Base-by-base conservation (phyloP, 2,888 invertebrate species). In the Corbicula japonica region DNA sequence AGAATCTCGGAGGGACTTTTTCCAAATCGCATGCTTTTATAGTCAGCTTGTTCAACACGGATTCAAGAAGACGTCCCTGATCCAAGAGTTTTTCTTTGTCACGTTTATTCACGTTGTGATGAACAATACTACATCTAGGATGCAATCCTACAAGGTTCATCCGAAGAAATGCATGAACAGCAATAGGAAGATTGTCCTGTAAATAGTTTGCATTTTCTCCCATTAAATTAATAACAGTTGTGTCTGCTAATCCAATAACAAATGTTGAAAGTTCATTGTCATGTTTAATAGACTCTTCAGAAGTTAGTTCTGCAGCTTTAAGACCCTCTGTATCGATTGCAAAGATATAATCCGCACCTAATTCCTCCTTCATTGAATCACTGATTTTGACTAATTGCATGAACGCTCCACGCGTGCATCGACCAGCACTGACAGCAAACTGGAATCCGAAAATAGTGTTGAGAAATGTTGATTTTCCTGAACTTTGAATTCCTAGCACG, bases 401-500 rank as follows among this genome's bases (percentile, higher is more conserved):
- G 52, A 52, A 81, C 32, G 70, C 54, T 3, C 80, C 80, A 15
- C 73, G 35, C 8, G 80, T 81, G 34, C 76, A 76, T 44, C 76
- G 46, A 2, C 80, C 80, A 23, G 76, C 71, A 71, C 76, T 70
- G 0, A 81, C 76, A 3, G 73, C 41, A 52, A 73, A 78, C 38
- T 56, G 41, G 1, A 68, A 44, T 1, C 78, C 78, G 38, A 78
- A 74, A 34, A 73, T 38, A 21, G 73, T 52, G 35, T 78, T 78
- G 3, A 78, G 41, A n/a, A 78, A 35, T 0, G 78, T 78, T 15
- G 78, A 78, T 32, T 78, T 78, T 8, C 78, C 78, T 0, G 78
- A 74, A 48, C 80, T 76, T 35, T 81, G 76, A 28, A 74, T 76
- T 10, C 80, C 80, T n/a, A 81, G 38, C n/a, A 71, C 63, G 12